These are phyloP conservation scores for Wasmannia auropunctata DNA, from an alignment of 1,140 invertebrate species.

Conservation along the genomic window DNA sequence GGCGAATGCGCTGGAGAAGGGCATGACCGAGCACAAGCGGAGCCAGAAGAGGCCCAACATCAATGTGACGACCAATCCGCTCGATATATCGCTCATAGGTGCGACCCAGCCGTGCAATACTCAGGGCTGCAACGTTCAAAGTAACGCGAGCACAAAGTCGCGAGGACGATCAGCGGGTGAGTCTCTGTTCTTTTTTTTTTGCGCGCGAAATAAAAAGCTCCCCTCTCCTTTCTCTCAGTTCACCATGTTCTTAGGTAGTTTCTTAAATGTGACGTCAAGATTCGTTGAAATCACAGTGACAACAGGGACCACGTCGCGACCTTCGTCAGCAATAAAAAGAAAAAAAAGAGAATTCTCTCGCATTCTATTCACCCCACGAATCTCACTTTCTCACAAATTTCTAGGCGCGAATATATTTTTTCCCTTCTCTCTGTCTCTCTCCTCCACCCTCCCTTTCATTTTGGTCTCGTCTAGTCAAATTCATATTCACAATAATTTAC, in stretches of 20 bases:
- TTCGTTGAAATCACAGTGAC: not conserved
- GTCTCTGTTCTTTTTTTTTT: not conserved
- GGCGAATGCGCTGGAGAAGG: slow-evolving; percentile 43
- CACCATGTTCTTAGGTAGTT: not conserved
- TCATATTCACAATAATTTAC: slow-evolving; percentile 22
- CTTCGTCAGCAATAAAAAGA: not conserved
- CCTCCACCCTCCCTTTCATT: not conserved
- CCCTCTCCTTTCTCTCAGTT: no score
- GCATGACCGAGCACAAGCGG: slow-evolving; percentile 49
- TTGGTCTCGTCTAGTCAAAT: slow-evolving; percentile 6
- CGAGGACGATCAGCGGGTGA: slow-evolving; percentile 80
- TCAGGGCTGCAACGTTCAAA: slow-evolving; percentile 68
- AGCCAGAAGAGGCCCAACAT: slow-evolving; percentile 84
- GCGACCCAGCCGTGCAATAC: slow-evolving; percentile 60
- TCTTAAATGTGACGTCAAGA: not conserved
- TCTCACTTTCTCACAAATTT: not conserved
- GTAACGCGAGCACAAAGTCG: slow-evolving; percentile 71
- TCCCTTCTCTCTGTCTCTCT: not conserved
- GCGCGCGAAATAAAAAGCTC: not conserved
- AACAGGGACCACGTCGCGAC: not conserved
- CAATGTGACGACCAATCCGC: slow-evolving; percentile 88
- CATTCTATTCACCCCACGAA: not conserved
- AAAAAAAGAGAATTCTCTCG: not conserved
- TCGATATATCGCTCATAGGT: slow-evolving; percentile 84
- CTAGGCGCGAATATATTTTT: slow-evolving; percentile 8